Evolutionary conservation across 2,797 vertebrate genomes (phyloP).

Genomic region (Enteromius radiatus): DNA sequence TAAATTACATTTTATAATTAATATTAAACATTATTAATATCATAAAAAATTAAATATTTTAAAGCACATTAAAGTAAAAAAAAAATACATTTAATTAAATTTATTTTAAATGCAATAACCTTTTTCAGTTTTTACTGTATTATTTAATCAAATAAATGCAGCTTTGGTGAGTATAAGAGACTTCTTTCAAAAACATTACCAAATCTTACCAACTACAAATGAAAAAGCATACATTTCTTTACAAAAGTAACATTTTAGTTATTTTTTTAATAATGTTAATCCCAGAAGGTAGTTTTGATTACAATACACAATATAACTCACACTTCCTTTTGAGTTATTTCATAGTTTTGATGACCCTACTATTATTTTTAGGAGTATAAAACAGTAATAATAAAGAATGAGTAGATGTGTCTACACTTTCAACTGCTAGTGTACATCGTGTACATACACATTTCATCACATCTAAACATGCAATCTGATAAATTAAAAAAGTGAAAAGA

Average conservation of each 20-base stretch:
- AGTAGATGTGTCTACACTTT: constrained; percentile 5
- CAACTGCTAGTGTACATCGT: not conserved
- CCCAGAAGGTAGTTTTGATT: not conserved
- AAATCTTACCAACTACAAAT: not conserved
- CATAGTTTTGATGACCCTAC: not conserved
- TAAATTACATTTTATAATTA: not conserved
- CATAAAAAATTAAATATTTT: not conserved
- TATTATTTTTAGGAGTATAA: not conserved
- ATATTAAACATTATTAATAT: not conserved
- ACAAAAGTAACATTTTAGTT: not conserved
- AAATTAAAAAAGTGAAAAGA: not conserved
- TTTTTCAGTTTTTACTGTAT: not conserved
- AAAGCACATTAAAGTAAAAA: not conserved
- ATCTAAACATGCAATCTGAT: not conserved
- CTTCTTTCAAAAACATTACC: not conserved
- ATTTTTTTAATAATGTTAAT: not conserved
- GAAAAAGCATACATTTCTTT: not conserved
- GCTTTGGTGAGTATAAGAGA: not conserved
- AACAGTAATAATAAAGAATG: not conserved
- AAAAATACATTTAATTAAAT: not conserved
- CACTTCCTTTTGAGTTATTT: not conserved
- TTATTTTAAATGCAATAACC: not conserved
- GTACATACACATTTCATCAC: constrained; percentile 1
- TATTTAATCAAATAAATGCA: not conserved
- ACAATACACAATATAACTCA: not conserved